phyloP scores from a whole-genome alignment of 2,888 invertebrate genomes.

The Steromphala cineraria region DNA sequence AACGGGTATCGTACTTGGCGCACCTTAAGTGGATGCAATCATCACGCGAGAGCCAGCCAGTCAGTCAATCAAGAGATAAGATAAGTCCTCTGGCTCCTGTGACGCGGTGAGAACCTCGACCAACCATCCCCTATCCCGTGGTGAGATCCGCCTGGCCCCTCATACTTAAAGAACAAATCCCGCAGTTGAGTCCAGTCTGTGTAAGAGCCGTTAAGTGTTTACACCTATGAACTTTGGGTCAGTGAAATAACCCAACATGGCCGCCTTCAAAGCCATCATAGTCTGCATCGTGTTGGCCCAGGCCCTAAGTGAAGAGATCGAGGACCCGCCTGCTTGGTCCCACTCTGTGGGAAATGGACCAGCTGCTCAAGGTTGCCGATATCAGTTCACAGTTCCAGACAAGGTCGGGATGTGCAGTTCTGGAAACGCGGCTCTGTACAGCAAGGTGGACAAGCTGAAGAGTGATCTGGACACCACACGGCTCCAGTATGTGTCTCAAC shows the following conservation, averaged over 20 bases:
- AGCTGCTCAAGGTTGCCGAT: slow-evolving; percentile 32
- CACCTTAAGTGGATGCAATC: too few relatives aligned
- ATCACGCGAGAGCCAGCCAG: too few relatives aligned
- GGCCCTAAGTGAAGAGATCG: background rate
- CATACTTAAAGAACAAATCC: background rate
- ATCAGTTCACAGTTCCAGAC: slow-evolving; percentile 40
- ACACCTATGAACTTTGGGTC: background rate
- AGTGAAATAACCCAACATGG: background rate
- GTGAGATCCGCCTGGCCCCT: background rate
- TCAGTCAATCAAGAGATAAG: background rate
- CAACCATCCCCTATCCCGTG: background rate
- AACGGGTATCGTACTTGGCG: too few relatives aligned
- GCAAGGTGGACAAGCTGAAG: slow-evolving; percentile 35
- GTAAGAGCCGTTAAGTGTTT: background rate
- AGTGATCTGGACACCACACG: slow-evolving; percentile 42
- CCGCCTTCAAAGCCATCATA: background rate
- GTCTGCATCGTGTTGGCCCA: background rate
- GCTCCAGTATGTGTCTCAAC: slow-evolving; percentile 44
- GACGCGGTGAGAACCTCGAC: background rate
- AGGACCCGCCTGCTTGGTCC: background rate
- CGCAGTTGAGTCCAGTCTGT: background rate
- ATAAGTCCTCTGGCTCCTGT: background rate
- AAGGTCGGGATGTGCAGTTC: slow-evolving; percentile 36
- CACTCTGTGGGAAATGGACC: background rate
- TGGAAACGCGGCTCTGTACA: slow-evolving; percentile 41